These are phyloP conservation scores for Bubo bubo DNA, from an alignment of 2,113 vertebrate genomes.

Conservation along the genomic window DNA sequence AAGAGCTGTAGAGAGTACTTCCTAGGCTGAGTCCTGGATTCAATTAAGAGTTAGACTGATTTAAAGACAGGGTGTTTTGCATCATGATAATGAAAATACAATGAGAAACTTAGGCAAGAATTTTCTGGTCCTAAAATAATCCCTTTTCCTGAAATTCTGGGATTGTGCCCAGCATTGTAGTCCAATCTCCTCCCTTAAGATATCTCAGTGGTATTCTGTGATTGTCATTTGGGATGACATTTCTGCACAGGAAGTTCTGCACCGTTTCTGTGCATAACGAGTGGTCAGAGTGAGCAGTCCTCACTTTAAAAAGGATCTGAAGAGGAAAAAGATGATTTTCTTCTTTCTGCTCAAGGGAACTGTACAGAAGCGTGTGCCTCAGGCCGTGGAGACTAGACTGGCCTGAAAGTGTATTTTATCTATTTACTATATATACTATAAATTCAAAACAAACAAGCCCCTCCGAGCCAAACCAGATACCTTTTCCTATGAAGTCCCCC, in stretches of 20 bases:
- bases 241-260: constrained; percentile 53
- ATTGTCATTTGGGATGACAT: constrained; percentile 54
- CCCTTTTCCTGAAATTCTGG: constrained; percentile 54
- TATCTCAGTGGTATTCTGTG: constrained; percentile 25
- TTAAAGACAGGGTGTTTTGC: constrained; percentile 25
- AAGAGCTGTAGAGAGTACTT: background rate
- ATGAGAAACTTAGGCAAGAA: constrained; percentile 48
- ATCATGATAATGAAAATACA: constrained; percentile 48
- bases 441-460: background rate
- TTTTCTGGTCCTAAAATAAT: constrained; percentile 60
- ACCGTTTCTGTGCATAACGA: background rate
- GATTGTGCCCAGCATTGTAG: constrained; percentile 62
- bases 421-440: background rate
- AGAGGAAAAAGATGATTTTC: background rate
- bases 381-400: background rate
- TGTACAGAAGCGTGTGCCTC: background rate
- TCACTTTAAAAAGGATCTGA: background rate
- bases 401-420: background rate
- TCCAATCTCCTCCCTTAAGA: constrained; percentile 22
- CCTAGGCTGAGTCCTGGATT: background rate
- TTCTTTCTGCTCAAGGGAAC: background rate
- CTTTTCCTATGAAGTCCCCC: background rate
- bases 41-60: constrained; percentile 10
- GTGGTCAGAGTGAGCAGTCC: background rate
- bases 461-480: background rate